Evolutionary conservation across 2,888 invertebrate species (phyloP).

Genomic region (Abrostola triplasia): DNA sequence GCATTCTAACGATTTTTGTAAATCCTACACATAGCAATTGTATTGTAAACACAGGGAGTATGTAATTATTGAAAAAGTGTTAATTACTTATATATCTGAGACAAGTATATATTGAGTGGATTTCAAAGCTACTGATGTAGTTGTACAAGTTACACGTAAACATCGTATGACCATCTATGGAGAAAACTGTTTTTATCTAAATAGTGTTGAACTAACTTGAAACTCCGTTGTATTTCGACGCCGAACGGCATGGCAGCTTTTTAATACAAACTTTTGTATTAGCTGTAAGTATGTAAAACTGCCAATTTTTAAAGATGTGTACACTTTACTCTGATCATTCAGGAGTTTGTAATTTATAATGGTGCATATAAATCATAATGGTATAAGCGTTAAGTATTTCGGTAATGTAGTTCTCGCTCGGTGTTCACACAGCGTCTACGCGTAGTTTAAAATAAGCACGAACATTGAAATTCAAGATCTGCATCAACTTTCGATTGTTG

Average conservation of each 20-base stretch:
- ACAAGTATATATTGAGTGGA: constrained; percentile 10
- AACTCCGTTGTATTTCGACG: not conserved
- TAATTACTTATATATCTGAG: not conserved
- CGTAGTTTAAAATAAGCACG: too few species aligned
- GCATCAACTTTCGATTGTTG: too few species aligned
- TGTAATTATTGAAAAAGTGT: constrained; percentile 16
- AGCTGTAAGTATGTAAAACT: constrained; percentile 47
- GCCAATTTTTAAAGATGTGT: constrained; percentile 43
- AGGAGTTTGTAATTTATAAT: constrained; percentile 15
- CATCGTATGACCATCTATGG: constrained; percentile 2
- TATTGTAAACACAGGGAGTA: constrained; percentile 32
- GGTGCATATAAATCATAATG: constrained; percentile 17
- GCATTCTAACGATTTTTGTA: constrained; percentile 19
- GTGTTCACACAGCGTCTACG: not conserved
- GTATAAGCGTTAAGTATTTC: constrained; percentile 6
- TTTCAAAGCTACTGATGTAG: constrained; percentile 13
- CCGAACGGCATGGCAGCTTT: constrained; percentile 25
- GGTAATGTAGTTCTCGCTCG: constrained; percentile 11
- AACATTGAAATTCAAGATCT: not conserved
- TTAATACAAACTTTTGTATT: constrained; percentile 37
- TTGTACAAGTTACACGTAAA: constrained; percentile 10
- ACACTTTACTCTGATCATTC: constrained; percentile 24
- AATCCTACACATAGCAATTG: constrained; percentile 34
- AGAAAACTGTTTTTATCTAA: constrained; percentile 2
- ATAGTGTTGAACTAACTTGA: not conserved